These are phyloP conservation scores for Misgurnus mizolepis DNA, from an alignment of 2,113 vertebrate genomes.

Conservation along the genomic window DNA sequence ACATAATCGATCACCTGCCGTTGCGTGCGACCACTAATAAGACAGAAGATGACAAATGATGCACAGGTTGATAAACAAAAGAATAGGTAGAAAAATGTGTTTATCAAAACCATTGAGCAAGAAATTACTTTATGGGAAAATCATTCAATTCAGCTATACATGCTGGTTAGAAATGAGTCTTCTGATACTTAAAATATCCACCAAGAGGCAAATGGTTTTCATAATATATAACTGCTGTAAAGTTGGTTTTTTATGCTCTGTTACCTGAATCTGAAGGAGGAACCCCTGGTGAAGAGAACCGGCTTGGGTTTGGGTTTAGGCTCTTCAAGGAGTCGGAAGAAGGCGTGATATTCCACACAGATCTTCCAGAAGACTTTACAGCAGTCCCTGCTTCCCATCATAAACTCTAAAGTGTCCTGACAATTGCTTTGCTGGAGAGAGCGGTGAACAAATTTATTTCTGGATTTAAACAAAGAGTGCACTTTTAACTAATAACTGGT, in stretches of 20 bases:
- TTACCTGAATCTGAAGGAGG: constrained; percentile 99
- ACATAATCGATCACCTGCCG: constrained; percentile 98
- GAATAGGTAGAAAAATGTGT: neutral
- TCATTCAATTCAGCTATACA: too few relatives aligned
- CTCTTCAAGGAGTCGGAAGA: constrained; percentile 97
- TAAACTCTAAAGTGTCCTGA: constrained; percentile 96
- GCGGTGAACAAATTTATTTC: neutral
- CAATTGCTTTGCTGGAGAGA: constrained; percentile 81
- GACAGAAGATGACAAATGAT: constrained; percentile 47
- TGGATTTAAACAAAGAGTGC: neutral
- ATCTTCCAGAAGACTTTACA: constrained; percentile 99
- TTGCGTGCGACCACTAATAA: constrained; percentile 91
- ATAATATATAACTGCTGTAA: too few relatives aligned
- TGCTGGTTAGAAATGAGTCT: too few relatives aligned
- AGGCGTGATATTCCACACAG: constrained; percentile 98
- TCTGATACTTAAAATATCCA: too few relatives aligned
- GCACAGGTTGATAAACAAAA: constrained; percentile 38
- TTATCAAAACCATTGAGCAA: neutral
- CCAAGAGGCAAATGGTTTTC: too few relatives aligned
- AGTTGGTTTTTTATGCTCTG: neutral
- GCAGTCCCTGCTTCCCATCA: constrained; percentile 94
- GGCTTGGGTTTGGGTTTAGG: constrained; percentile 97
- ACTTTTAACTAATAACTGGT: neutral
- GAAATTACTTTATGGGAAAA: too few relatives aligned
- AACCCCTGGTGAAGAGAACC: constrained; percentile 93